A percentile compares a stretch with the other conserved stretches of the same genome.
These are phyloP conservation scores for Rapana venosa DNA, from an alignment of 2,888 invertebrate genomes.

Conservation along the genomic window DNA sequence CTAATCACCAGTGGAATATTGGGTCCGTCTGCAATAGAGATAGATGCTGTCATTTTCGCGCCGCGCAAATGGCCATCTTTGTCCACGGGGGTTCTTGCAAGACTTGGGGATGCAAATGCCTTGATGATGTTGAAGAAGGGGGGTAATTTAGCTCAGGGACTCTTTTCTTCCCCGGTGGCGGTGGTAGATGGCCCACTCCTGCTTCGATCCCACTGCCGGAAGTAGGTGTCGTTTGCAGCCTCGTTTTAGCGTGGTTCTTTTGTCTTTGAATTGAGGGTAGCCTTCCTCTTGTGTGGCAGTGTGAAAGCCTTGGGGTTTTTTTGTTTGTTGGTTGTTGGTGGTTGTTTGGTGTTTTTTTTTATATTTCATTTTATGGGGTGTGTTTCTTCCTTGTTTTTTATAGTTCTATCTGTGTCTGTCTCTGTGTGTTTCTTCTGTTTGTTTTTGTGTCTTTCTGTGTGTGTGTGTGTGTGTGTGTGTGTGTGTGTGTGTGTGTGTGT, in stretches of 20 bases:
- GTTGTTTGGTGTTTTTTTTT: background rate
- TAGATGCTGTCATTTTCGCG: slow-evolving; percentile 43
- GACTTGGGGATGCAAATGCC: slow-evolving; percentile 20
- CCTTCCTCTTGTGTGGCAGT: no score
- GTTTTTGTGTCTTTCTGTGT: no score
- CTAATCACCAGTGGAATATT: slow-evolving; percentile 37
- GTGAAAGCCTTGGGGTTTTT: background rate
- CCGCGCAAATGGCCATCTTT: slow-evolving; percentile 27
- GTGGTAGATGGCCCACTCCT: background rate
- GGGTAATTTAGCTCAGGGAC: background rate
- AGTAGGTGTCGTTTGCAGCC: slow-evolving; percentile 6
- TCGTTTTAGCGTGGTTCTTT: background rate
- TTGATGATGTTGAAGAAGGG: slow-evolving; percentile 15
- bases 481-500: no score
- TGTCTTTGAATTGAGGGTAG: background rate
- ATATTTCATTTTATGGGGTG: background rate
- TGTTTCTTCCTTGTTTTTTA: no score
- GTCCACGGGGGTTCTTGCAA: background rate
- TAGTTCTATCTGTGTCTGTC: no score
- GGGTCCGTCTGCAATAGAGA: slow-evolving; percentile 39
- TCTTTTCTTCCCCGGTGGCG: background rate
- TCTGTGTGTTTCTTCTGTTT: no score
- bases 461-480: no score
- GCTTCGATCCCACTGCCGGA: background rate
- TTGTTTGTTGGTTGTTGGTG: background rate